Evolutionary conservation across 30 jellyfish, hydroid and myxozoan genomes (phyloP), one percentile per base, ranked within the genome.

Genomic region (Nemopilema nomurai): DNA sequence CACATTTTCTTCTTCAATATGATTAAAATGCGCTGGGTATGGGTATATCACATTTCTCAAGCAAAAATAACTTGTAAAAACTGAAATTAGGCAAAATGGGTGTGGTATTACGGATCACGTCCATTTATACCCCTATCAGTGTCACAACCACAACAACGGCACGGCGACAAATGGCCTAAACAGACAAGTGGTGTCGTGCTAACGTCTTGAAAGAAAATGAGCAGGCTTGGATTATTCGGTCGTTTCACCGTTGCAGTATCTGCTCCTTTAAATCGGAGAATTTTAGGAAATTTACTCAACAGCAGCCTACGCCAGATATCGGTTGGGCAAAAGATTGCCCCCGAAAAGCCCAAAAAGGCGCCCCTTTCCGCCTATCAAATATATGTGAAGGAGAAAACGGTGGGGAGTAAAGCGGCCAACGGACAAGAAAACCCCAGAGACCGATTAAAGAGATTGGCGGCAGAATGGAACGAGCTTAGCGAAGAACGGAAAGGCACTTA

Each of bases 281-380:
- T 41, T 41, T 13, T 41, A 41, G 57, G 57, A 41, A 41, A 41
- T 41, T 6, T 41, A 6, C 13, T 3, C 57, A 41, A 41, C 57
- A 32, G 41, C 8, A 18, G 30, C 3, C 51, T 71, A 1, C 72
- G 28, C 16, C 20, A 62, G 1, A 29, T 76, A 24, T 49, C 76
- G 16, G 86, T 52, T 76, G 76, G 74, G 62, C n/a, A 75, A 8
- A 63, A 51, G 6, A 52, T 26, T 41, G 67, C 83, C 8, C 93
- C 93, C 19, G 67, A 81, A 29, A 84, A 84, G 70, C 93, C 93
- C 0, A 74, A 75, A 51, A 84, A 74, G 78, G 64, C 91, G 21
- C 87, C 93, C 6, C 69, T 74, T 65, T 18, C 87, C 13, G 93
- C 83, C 0, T 84, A 84, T 68, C 93, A 84, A 41, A 13, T 84